Evolutionary conservation across 2,888 invertebrate species (phyloP).

Genomic region (Melipona bicolor): DNA sequence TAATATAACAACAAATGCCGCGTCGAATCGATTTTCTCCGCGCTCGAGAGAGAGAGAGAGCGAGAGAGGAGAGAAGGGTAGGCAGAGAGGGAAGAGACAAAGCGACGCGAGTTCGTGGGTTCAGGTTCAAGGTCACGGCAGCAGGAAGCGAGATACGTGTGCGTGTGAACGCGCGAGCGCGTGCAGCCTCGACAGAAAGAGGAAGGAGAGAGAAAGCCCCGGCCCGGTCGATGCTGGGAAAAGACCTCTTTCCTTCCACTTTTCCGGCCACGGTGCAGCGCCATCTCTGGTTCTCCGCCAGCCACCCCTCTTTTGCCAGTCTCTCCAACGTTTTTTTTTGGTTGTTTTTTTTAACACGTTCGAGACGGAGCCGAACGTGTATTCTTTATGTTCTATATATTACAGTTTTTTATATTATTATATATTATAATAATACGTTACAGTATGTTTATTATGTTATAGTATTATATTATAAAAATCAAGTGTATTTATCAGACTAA

Average conservation of each 20-base stretch:
- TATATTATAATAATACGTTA: too few species aligned
- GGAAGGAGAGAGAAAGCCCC: conserved; percentile 16
- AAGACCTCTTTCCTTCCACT: conserved; percentile 16
- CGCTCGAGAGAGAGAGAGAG: conserved; percentile 1
- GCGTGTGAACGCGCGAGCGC: not conserved
- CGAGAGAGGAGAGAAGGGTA: conserved; percentile 35
- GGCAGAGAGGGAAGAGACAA: conserved; percentile 29
- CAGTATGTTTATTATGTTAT: too few species aligned
- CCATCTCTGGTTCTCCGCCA: conserved; percentile 26
- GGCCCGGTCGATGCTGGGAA: conserved; percentile 60
- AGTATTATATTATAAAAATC: too few species aligned
- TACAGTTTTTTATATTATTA: too few species aligned
- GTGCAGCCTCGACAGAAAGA: too few species aligned
- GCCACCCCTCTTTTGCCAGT: conserved; percentile 16
- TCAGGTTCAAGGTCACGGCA: conserved; percentile 72
- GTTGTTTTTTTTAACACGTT: too few species aligned
- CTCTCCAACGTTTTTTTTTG: not conserved
- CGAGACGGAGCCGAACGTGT: too few species aligned
- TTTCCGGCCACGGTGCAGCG: conserved; percentile 25
- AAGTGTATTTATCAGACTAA: too few species aligned
- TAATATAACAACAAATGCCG: conserved; percentile 38
- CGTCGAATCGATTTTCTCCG: conserved; percentile 60
- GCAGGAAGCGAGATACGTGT: conserved; percentile 57
- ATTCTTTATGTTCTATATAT: too few species aligned
- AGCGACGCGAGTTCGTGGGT: conserved; percentile 52